Evolutionary conservation across 2,113 vertebrate genomes (phyloP), one percentile per base, ranked within the genome.

Genomic region (Octodon degus): DNA sequence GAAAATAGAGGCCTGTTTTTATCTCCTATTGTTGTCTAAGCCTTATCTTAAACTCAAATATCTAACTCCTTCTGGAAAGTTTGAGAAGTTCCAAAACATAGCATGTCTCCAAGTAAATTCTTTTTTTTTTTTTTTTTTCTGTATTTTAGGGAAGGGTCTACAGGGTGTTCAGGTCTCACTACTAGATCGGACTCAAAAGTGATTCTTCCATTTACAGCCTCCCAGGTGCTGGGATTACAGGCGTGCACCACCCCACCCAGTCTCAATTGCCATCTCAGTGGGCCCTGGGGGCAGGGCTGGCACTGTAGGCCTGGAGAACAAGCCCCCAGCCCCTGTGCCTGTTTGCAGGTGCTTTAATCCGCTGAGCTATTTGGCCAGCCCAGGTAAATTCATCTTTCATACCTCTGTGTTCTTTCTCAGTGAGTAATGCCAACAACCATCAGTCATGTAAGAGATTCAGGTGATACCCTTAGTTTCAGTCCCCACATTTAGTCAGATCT

Each of bases 381-480:
- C 19, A 77, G 79, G 6, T 14, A 55, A 70, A 40, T 34, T 14
- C 68, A 4, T 63, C 27, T 89, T 2, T 53, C 13, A 7, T 8
- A 7, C 2, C 63, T n/a, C 24, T 5, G n/a, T 53, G 37, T 85
- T 63, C 32, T 47, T 81, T 62, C 65, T 63, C 50, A n/a, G 0
- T 24, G 11, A 68, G 40, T 2, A 27, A 27, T 6, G 2, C 7
- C 11, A 3, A 25, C 2, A 16, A 50, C 70, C 25, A 1, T 7
- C 6, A 34, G 40, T 24, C 65, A 40, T 47, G 58, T 6, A 7
- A n/a, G 60, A 80, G 60, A 70, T 19, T 58, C 2, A 2, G 50
- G 34, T 12, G 13, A 22, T 68, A 60, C 12, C 7, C 65, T 65
- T 43, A 16, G n/a, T 24, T 32, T 68, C 50, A 53, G 10, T 34